Base-by-base conservation (phyloP, 2,888 invertebrate species). In the Nomada lathburiana region DNA sequence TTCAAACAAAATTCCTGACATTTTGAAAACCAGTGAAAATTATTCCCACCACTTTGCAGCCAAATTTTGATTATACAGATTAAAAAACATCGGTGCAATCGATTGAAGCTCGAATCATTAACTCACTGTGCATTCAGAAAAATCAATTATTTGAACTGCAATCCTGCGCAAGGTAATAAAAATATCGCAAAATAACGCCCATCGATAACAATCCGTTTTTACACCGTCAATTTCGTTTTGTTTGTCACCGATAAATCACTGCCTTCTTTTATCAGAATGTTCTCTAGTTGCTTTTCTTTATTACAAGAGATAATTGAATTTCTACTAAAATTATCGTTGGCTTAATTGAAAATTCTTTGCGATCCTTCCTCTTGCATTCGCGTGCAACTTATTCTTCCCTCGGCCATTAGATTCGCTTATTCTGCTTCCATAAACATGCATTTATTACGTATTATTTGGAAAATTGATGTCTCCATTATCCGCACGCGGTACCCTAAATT, bases 401-500 rank as follows among this genome's bases (percentile, higher is more conserved):
- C 64, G 64, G 76, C 76, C 60, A 74, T 76, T 76, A 78, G 52
- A 63, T 62, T 47, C 36, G 36, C 60, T 68, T 64, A 50, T 63
- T 72, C 52, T 55, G 44, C 81, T 62, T 62, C 62, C 55, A 26
- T 72, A 77, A 76, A 65, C 68, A 57, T 76, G 36, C 23, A 50
- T 60, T 64, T 59, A 70, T 80, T 75, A 53, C 26, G 44, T 74
- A 72, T 72, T 59, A 83, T 76, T 85, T 71, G 64, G 63, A 62
- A 52, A 59, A 79, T 75, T 72, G 69, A 69, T 70, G 63, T 69
- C 60, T 65, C 50, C 26, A 77, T 84, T 86, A 86, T 76, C 72
- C 64, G 79, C 67, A 80, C 64, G 67, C 50, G 70, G 50, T 77
- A 72, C 60, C 47, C 47, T 50, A 23, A 52, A 71, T 36, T 36